A percentile compares a stretch with the other conserved stretches of the same genome.
phyloP scores from a whole-genome alignment of 2,113 vertebrate species.

The Pelvicachromis taeniatus region DNA sequence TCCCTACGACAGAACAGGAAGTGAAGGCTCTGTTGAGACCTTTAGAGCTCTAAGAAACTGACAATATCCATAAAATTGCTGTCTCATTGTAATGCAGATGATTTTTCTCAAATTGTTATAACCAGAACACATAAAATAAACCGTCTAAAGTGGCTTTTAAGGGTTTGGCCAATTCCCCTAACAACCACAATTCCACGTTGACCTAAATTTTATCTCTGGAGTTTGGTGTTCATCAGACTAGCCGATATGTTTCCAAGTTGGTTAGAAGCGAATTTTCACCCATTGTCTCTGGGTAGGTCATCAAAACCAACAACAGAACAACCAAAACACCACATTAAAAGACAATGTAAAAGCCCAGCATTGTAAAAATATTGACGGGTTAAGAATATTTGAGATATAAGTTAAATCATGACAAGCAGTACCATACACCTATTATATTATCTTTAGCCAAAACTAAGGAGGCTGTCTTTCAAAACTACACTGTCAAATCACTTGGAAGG shows the following conservation, averaged over 20 bases:
- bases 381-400: not conserved
- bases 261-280: not conserved
- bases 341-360: not conserved
- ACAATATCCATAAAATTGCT: not conserved
- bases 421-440: not conserved
- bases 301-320: not conserved
- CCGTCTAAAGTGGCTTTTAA: not conserved
- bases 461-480: not conserved
- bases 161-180: not conserved
- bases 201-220: not conserved
- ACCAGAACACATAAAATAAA: not conserved
- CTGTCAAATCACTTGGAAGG: accelerated
- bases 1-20: conserved; percentile 75
- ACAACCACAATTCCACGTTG: not conserved
- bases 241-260: not conserved
- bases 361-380: not conserved
- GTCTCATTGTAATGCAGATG: not conserved
- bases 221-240: not conserved
- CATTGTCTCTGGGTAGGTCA: not conserved
- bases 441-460: not conserved
- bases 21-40: conserved; percentile 33
- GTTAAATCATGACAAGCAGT: not conserved
- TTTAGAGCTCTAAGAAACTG: conserved; percentile 10
- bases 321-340: not conserved
- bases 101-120: not conserved